Conservation (phyloP, 2,797 vertebrate genomes). For the Siniperca obscura region DNA sequence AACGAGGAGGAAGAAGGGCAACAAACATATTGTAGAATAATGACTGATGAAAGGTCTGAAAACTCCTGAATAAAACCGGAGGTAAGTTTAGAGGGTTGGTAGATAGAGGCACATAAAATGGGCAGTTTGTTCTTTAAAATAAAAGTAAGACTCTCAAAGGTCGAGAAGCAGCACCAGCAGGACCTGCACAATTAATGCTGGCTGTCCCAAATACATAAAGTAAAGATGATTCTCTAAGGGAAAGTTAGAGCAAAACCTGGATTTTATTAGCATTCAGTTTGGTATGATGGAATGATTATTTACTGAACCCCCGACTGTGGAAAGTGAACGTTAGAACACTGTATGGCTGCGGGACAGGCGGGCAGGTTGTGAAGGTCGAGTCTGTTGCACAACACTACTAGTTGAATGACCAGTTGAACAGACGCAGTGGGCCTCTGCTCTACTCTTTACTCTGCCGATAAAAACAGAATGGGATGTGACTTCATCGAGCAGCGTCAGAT, state of each 20-base stretch:
- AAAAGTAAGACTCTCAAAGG: too few relatives aligned
- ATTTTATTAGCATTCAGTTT: neutral
- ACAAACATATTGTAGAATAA: too few relatives aligned
- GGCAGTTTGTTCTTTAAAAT: too few relatives aligned
- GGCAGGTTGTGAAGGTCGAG: neutral
- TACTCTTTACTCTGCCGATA: neutral
- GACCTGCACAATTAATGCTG: too few relatives aligned
- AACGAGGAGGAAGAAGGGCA: too few relatives aligned
- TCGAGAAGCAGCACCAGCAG: too few relatives aligned
- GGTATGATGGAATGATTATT: neutral
- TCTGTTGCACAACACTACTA: slow-evolving; percentile 49
- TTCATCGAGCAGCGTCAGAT: neutral
- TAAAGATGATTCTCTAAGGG: neutral
- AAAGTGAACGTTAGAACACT: slow-evolving; percentile 26
- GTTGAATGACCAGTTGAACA: slow-evolving; percentile 71
- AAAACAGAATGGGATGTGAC: slow-evolving; percentile 12
- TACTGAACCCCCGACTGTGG: neutral
- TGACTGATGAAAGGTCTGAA: too few relatives aligned
- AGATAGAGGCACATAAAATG: too few relatives aligned
- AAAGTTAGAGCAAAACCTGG: neutral
- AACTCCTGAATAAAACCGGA: too few relatives aligned
- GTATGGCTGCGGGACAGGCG: neutral
- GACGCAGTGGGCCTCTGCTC: slow-evolving; percentile 15
- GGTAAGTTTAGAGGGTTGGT: too few relatives aligned
- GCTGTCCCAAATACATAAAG: too few relatives aligned